A percentile compares a stretch with the other conserved stretches of the same genome.
phyloP scores from a whole-genome alignment of 2,888 invertebrate genomes.

The Cyaniris semiargus region DNA sequence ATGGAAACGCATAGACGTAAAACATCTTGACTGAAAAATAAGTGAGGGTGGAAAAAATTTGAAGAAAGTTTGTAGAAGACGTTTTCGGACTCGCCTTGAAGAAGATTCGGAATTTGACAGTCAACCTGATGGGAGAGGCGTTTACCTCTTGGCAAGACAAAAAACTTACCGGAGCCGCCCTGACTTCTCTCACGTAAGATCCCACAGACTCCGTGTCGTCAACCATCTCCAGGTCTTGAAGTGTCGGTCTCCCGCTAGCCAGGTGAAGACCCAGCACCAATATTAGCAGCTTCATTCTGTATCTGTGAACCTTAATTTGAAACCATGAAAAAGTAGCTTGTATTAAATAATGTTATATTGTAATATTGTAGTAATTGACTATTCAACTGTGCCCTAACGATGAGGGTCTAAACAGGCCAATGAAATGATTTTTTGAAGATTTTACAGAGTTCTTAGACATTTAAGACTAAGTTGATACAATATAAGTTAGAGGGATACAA shows the following conservation, averaged over 20 bases:
- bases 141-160: no score
- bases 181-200: conserved; percentile 79
- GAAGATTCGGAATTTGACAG: no score
- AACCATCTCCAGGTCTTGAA: conserved; percentile 64
- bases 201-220: conserved; percentile 80
- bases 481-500: neutral
- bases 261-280: conserved; percentile 57
- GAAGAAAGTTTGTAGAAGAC: no score
- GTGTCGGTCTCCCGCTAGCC: conserved; percentile 52
- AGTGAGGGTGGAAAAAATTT: no score
- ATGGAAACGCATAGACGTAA: no score
- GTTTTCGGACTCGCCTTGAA: no score
- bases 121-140: no score
- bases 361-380: no score
- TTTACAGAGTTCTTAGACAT: neutral
- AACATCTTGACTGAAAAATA: no score
- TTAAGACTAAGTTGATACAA: neutral
- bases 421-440: neutral
- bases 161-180: conserved; percentile 73
- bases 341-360: neutral
- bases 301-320: conserved; percentile 33
- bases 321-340: neutral
- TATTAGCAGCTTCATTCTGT: conserved; percentile 54
- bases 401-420: neutral
- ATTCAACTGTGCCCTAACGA: no score